Evolutionary conservation across 2,113 vertebrate species (phyloP).

Genomic region (Monarcha castaneiventris): DNA sequence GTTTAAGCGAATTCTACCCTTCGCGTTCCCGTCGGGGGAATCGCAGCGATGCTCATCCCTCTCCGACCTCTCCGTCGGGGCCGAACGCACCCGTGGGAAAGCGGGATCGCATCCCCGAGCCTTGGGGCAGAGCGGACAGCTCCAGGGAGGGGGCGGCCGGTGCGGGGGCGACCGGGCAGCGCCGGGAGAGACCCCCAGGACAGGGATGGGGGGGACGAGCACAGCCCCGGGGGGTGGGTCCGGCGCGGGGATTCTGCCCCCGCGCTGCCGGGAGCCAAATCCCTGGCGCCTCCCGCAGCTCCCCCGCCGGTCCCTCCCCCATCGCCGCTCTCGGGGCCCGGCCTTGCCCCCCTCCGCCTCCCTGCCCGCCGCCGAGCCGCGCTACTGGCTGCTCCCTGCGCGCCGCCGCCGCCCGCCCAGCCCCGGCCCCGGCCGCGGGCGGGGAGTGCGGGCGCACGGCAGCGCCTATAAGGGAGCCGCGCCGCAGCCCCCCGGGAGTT

Average conservation of each 20-base stretch:
- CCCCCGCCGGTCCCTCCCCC: neutral
- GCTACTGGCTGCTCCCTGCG: too few relatives aligned
- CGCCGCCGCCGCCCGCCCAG: too few relatives aligned
- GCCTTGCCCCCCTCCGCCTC: neutral
- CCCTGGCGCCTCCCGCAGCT: neutral
- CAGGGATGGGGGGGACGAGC: too few relatives aligned
- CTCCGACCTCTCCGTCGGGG: neutral
- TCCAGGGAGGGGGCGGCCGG: neutral
- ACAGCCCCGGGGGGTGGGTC: neutral
- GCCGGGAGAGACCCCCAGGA: neutral
- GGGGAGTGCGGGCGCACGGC: neutral
- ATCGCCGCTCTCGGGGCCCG: neutral
- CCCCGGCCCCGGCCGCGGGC: neutral
- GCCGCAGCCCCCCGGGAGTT: neutral
- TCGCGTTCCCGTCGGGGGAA: neutral
- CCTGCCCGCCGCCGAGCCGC: too few relatives aligned
- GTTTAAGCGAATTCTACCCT: neutral
- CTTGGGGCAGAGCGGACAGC: neutral
- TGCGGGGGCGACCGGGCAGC: neutral
- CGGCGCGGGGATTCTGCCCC: neutral
- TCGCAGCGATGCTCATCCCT: neutral
- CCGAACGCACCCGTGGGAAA: neutral
- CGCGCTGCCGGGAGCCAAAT: neutral
- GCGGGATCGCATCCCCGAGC: neutral
- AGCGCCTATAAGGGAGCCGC: neutral